These are phyloP conservation scores for Formica exsecta DNA, from an alignment of 1,140 invertebrate genomes.

Conservation along the genomic window DNA sequence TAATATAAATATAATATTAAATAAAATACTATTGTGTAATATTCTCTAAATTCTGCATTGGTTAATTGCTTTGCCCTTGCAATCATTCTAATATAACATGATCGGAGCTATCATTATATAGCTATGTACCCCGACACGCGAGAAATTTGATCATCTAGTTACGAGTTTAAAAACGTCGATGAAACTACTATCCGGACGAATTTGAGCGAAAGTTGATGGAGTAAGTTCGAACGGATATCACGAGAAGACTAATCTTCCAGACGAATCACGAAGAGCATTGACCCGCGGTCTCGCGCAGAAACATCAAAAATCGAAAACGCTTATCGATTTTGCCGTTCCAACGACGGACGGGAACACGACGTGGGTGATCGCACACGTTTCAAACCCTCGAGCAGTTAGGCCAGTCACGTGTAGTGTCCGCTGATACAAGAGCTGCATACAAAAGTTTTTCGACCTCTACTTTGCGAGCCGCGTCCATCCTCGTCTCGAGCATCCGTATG, in stretches of 20 bases:
- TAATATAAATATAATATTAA: not conserved
- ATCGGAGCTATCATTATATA: not conserved
- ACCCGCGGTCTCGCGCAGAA: constrained; percentile 21
- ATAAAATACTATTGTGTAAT: not conserved
- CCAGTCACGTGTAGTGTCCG: constrained; percentile 85
- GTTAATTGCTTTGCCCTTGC: not conserved
- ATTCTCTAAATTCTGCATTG: not conserved
- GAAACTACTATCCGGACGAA: constrained; percentile 39
- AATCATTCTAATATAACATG: constrained; percentile 3
- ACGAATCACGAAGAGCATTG: constrained; percentile 57
- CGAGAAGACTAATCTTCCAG: constrained; percentile 64
- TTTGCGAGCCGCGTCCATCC: constrained; percentile 60
- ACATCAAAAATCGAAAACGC: constrained; percentile 71
- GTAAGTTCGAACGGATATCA: constrained; percentile 64
- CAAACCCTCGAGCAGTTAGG: constrained; percentile 81
- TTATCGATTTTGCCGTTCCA: constrained; percentile 78
- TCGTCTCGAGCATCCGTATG: constrained; percentile 29
- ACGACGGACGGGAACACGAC: constrained; percentile 32
- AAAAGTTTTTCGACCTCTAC: constrained; percentile 79
- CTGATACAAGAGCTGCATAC: constrained; percentile 83
- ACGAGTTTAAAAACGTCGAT: constrained; percentile 45
- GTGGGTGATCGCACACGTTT: constrained; percentile 72
- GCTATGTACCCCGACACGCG: constrained; percentile 5
- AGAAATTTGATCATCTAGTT: constrained; percentile 50
- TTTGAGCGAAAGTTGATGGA: constrained; percentile 54